Evolutionary conservation across 2,113 vertebrate genomes (phyloP).

Genomic region (Muscicapa adusta): DNA sequence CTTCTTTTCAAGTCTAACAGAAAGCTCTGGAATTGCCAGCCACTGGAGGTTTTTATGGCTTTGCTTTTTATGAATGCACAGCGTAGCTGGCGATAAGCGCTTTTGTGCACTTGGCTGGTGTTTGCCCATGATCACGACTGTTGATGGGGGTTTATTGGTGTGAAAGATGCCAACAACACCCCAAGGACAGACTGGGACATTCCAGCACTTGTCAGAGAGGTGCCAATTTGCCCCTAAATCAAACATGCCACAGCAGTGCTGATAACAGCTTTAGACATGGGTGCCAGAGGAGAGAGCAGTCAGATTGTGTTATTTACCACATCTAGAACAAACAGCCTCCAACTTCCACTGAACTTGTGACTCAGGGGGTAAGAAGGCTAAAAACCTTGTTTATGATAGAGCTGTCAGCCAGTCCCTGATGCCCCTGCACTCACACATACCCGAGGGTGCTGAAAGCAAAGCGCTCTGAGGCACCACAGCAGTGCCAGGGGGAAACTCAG

Average conservation of each 20-base stretch:
- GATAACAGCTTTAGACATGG: background rate
- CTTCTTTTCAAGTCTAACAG: conserved; percentile 55
- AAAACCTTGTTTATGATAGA: background rate
- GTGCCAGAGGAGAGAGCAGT: background rate
- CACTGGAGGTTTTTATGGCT: conserved; percentile 64
- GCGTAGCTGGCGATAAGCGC: conserved; percentile 47
- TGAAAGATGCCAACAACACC: conserved; percentile 59
- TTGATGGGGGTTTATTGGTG: conserved; percentile 39
- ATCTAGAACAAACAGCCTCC: background rate
- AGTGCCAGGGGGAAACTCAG: background rate
- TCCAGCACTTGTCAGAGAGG: conserved; percentile 63
- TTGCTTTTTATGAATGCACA: conserved; percentile 56
- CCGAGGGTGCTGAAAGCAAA: background rate
- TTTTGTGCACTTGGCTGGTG: conserved; percentile 51
- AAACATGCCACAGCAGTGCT: conserved; percentile 1
- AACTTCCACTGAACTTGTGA: background rate
- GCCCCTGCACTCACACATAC: background rate
- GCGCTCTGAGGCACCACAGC: background rate
- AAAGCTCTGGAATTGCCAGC: conserved; percentile 51
- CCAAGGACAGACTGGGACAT: conserved; percentile 71
- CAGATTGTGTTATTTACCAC: background rate
- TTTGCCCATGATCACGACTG: conserved; percentile 52
- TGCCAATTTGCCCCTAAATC: conserved; percentile 52
- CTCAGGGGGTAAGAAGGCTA: background rate
- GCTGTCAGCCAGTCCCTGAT: background rate